These are phyloP conservation scores for Syngnathus typhle DNA, from an alignment of 2,113 vertebrate species.

Conservation along the genomic window DNA sequence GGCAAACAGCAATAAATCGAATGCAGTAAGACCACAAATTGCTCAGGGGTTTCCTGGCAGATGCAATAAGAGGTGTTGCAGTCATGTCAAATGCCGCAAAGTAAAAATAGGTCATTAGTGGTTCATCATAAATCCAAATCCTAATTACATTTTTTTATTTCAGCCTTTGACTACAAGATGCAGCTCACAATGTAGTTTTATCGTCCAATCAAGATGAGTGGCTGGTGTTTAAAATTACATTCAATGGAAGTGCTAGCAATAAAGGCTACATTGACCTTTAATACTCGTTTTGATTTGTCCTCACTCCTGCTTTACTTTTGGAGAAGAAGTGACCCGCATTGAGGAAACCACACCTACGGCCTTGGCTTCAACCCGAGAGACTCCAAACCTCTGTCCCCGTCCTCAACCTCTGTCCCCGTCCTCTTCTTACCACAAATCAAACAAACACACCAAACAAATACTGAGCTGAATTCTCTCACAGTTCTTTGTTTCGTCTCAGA, in stretches of 20 bases:
- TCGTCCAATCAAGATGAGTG: constrained; percentile 26
- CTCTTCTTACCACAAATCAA: constrained; percentile 43
- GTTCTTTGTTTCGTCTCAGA: constrained; percentile 37
- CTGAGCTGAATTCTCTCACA: constrained; percentile 24
- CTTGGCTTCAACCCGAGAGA: constrained; percentile 42
- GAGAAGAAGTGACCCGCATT: constrained; percentile 48
- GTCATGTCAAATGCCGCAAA: constrained; percentile 57
- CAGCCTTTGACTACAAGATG: constrained; percentile 37
- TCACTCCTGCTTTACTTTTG: constrained; percentile 41
- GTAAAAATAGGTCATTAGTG: constrained; percentile 62
- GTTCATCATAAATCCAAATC: constrained; percentile 59
- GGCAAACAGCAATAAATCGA: constrained; percentile 60
- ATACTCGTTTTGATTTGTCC: constrained; percentile 22
- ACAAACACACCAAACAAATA: constrained; percentile 51
- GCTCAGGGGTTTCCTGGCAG: constrained; percentile 58
- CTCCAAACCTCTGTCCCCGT: constrained; percentile 37
- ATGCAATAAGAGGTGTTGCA: constrained; percentile 62
- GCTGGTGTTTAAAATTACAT: constrained; percentile 18
- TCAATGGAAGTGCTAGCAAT: constrained; percentile 18
- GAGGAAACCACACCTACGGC: constrained; percentile 66
- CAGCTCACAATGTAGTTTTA: constrained; percentile 33
- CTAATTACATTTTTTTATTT: constrained; percentile 56
- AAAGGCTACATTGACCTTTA: constrained; percentile 15
- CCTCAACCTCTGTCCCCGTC: constrained; percentile 35
- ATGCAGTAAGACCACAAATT: constrained; percentile 51